Conservation (phyloP, 2,113 vertebrate species). For the Chelonoidis abingdonii region DNA sequence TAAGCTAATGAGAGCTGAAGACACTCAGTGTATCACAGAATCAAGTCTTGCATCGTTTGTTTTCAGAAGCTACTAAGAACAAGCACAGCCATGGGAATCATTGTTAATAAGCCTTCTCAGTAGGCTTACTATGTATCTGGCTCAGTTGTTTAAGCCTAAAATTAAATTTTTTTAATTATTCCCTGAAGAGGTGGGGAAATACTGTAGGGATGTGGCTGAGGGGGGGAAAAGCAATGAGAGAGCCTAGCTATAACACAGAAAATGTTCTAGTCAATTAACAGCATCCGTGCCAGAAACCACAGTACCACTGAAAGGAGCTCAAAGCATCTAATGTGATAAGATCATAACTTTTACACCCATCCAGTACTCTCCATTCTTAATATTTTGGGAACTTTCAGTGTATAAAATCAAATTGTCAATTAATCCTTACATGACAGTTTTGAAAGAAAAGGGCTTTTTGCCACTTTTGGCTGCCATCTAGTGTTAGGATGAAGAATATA, state of each 20-base stretch:
- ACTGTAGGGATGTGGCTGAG: not conserved
- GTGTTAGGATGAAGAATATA: conserved; percentile 51
- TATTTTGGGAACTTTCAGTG: not conserved
- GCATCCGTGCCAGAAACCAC: not conserved
- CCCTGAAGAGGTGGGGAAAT: not conserved
- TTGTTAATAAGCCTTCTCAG: not conserved
- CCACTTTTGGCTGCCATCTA: conserved; percentile 75
- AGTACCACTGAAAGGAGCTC: not conserved
- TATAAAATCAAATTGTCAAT: not conserved
- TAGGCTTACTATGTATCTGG: not conserved
- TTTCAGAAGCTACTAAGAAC: not conserved
- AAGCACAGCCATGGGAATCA: fast-evolving
- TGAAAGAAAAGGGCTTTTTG: conserved; percentile 35
- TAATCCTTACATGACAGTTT: not conserved
- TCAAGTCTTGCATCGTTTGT: fast-evolving
- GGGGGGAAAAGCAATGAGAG: not conserved
- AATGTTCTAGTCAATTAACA: not conserved
- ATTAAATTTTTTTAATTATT: not conserved
- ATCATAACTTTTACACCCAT: not conserved
- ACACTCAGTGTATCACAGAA: not conserved
- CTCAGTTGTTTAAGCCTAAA: not conserved
- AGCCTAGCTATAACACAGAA: not conserved
- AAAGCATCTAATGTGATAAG: not conserved
- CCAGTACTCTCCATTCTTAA: not conserved
- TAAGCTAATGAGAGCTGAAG: not conserved